Evolutionary conservation across 1,140 invertebrate genomes (phyloP), one percentile per base, ranked within the genome.

Genomic region (Caenorhabditis remanei): DNA sequence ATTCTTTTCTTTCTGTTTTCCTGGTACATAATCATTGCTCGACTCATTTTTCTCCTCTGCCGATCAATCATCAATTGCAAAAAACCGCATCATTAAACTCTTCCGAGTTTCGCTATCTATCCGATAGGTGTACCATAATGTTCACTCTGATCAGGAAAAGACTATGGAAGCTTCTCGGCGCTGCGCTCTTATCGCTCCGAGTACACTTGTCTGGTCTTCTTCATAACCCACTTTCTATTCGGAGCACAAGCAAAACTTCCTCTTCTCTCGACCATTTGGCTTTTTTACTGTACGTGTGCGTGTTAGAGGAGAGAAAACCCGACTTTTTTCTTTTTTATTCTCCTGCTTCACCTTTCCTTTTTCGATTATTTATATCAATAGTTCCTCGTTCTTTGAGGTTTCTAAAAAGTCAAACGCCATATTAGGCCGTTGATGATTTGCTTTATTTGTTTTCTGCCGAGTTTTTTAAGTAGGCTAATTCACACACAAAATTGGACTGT

Each of bases 31-130:
- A 46, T 75, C 41, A 46, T 43, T 19, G 43, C 43, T 79, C 41
- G 1, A 50, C n/a, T 79, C n/a, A 21, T 24, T 50, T 79, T 43
- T n/a, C 46, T 46, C 46, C 46, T 71, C 19, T 53, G n/a, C 13
- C 21, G 71, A 79, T 19, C 43, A 79, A 79, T 79, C 71, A 50
- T 48, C 71, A 79, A 75, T 13, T 16, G 41, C 71, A 79, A 50
- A 53, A 32, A 53, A 50, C 40, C 13, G 43, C 13, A 9, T 43
- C 41, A 58, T 58, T 21, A n/a, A 58, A 58, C 21, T n/a, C 43
- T 46, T 43, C 41, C 32, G 40, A 79, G 43, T 53, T 50, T 71
- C 40, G 14, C 41, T 71, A 71, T 71, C 41, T 46, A 16, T 0
- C 21, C 50, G 11, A 53, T 16, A 53, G 50, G 32, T 32, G 32